Evolutionary conservation across 2,888 invertebrate genomes (phyloP).

Genomic region (Lasioglossum villosulum): DNA sequence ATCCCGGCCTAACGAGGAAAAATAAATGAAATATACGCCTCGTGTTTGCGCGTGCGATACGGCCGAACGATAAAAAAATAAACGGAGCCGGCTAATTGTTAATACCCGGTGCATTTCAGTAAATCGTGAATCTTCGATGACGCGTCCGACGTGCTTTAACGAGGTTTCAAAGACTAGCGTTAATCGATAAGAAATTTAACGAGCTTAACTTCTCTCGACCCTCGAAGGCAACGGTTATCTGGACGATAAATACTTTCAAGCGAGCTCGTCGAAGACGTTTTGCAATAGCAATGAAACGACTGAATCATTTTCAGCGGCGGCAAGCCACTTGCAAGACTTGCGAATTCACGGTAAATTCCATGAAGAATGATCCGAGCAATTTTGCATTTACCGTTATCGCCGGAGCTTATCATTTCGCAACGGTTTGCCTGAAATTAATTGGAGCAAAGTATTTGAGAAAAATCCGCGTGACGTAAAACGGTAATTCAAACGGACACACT

Average conservation of each 20-base stretch:
- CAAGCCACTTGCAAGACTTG: not conserved
- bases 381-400: not conserved
- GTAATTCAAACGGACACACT: not conserved
- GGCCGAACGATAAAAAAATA: not conserved
- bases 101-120: not conserved
- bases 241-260: conserved; percentile 57
- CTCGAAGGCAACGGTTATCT: conserved; percentile 56
- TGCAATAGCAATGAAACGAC: conserved; percentile 51
- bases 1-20: not conserved
- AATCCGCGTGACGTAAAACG: not conserved
- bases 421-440: not conserved
- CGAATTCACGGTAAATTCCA: not conserved
- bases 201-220: conserved; percentile 58
- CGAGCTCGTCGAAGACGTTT: conserved; percentile 48
- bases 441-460: not conserved
- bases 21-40: not conserved
- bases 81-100: not conserved
- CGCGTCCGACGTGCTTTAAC: conserved; percentile 44
- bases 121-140: conserved; percentile 32
- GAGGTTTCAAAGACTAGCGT: conserved; percentile 60
- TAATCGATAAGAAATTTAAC: conserved; percentile 65
- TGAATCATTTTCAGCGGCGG: conserved; percentile 46
- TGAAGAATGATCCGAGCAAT: not conserved
- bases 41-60: not conserved
- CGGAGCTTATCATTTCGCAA: not conserved